Base-by-base conservation (phyloP, 2,888 invertebrate species). In the Syrista parreyssii region DNA sequence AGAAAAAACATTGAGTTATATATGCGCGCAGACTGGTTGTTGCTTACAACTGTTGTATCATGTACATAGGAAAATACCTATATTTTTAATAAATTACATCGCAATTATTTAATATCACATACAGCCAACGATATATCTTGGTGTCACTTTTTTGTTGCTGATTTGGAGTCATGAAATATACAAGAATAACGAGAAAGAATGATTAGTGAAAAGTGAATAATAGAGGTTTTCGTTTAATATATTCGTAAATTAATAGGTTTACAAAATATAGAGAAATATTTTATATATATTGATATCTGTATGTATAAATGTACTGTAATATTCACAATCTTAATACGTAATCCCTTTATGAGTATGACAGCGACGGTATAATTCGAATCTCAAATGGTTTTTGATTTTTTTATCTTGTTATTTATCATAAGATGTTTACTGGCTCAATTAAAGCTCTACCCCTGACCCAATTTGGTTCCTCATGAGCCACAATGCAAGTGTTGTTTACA, bases 401-500 rank as follows among this genome's bases (percentile, higher is more conserved):
- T 30, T 30, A 32, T 31, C 4, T 32, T 32, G 68, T 23, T 30
- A 3, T 12, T 12, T 71, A 32, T 71, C 71, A 80, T 12, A 83
- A 40, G 76, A 81, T 79, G 75, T 76, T 68, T n/a, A 86, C 30
- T 1, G 80, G 78, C 23, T 77, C 73, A 69, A 87, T 81, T 74
- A 84, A 82, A 1, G 84, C 85, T 12, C 79, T 79, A 3, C 86
- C 86, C 68, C 79, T 79, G 12, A 83, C 77, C 1, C 83, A 68
- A 31, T 75, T 79, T 68, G 82, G 76, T 32, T 85, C 81, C 74
- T 85, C 77, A 35, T 85, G 84, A 12, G 80, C 81, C 11, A 84
- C 68, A 15, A 89, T 84, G 76, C 89, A 89, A 0, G 85, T 88
- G 34, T 85, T 86, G 3, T 76, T 81, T 3, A 89, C 86, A 3